These are phyloP conservation scores for Rhadina sibilatrix DNA, from an alignment of 2,113 vertebrate species.

Conservation along the genomic window DNA sequence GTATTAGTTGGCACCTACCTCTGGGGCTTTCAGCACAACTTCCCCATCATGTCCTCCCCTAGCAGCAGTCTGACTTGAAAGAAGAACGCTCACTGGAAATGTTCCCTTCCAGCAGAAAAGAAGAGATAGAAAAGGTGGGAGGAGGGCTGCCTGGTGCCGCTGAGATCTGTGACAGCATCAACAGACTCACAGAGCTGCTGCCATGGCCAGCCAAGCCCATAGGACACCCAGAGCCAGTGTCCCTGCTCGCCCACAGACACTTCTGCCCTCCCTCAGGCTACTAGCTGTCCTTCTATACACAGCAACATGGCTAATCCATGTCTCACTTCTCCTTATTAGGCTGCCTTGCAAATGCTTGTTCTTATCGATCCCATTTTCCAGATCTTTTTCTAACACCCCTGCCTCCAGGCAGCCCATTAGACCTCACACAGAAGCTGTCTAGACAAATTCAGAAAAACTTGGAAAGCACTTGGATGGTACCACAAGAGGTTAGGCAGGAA, in stretches of 20 bases:
- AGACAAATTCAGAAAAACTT: slow-evolving; percentile 26
- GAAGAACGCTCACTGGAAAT: neutral
- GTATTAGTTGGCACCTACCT: accelerated
- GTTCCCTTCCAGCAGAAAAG: neutral
- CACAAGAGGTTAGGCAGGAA: slow-evolving; percentile 4
- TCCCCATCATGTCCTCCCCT: too few relatives aligned
- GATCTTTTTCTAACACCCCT: neutral
- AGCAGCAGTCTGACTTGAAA: neutral
- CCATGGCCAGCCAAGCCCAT: accelerated
- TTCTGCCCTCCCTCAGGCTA: neutral
- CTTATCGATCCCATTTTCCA: neutral
- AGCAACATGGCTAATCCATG: neutral
- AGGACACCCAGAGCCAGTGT: neutral
- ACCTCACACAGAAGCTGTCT: slow-evolving; percentile 6
- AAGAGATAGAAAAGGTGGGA: neutral
- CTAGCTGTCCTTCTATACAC: neutral
- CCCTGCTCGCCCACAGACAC: neutral
- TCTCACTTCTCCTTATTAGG: neutral
- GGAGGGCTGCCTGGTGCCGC: accelerated
- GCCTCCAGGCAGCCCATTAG: neutral
- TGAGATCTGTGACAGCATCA: accelerated
- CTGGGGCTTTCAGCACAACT: neutral
- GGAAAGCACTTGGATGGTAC: neutral
- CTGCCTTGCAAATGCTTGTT: neutral
- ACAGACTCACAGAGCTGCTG: accelerated